Conservation (phyloP, 2,888 invertebrate species). For the Morinoia aosen region DNA sequence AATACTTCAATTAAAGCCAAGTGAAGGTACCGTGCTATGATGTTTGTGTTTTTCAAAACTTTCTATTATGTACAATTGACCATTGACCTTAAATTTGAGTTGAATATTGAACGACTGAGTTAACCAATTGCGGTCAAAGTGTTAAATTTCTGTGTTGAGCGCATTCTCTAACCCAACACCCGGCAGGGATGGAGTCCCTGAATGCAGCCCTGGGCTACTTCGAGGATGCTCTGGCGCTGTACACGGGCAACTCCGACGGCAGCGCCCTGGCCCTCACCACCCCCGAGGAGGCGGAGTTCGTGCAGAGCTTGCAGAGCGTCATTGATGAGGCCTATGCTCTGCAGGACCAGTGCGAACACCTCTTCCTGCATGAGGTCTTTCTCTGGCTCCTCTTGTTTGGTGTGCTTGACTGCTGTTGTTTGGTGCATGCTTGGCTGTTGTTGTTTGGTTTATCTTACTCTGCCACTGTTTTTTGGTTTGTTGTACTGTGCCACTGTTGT, state of each 20-base stretch:
- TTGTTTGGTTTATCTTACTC: no score
- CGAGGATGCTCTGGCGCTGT: slow-evolving; percentile 92
- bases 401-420: not conserved
- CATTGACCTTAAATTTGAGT: no score
- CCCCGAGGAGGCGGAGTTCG: slow-evolving; percentile 88
- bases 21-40: no score
- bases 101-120: no score
- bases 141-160: not conserved
- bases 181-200: slow-evolving; percentile 87
- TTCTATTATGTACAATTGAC: no score
- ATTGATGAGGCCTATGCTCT: slow-evolving; percentile 88
- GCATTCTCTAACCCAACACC: not conserved
- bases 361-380: slow-evolving; percentile 80
- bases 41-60: no score
- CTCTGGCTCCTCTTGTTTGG: not conserved
- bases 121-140: no score
- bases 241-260: slow-evolving; percentile 73
- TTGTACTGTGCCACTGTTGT: no score
- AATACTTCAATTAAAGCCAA: no score
- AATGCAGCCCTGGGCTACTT: slow-evolving; percentile 93
- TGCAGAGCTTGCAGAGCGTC: slow-evolving; percentile 83
- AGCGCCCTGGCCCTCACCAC: slow-evolving; percentile 80
- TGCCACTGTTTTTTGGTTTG: no score
- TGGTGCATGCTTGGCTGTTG: not conserved
- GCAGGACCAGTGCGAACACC: slow-evolving; percentile 86